Evolutionary conservation across 2,113 vertebrate genomes (phyloP), one percentile per base, ranked within the genome.

Genomic region (Periophthalmus modestus): DNA sequence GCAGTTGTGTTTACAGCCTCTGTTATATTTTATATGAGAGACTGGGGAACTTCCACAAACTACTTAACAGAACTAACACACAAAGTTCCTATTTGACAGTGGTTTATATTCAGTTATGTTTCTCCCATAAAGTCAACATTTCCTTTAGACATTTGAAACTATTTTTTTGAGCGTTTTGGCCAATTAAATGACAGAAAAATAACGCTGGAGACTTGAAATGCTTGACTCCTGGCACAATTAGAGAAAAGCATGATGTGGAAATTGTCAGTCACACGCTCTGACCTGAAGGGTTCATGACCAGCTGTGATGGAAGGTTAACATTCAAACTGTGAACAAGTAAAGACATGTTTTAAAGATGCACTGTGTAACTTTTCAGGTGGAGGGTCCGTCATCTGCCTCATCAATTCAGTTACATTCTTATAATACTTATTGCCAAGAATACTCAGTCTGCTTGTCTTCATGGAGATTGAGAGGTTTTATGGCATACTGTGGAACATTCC

Each of bases 161-260:
- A 23, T 47, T n/a, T 46, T 36, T 66, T 4, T 10, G 65, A 66
- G 34, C 23, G 21, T 63, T 66, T 39, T n/a, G 2, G 18, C 65
- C 19, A 73, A 48, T 34, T 65, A 57, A 5, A 69, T 7, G 34
- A 63, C 50, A 62, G 54, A 12, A 2, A 66, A 6, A n/a, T 14
- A 0, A 23, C 19, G 36, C 19, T 24, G 69, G 5, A 23, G 7
- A 46, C 61, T 12, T 15, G 54, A 77, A 1, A 36, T 39, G 36
- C 47, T 28, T 36, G 63, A 69, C 39, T 67, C 19, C 50, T 48
- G 36, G 65, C 39, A 65, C 65, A n/a, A 19, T 21, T 1, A 69
- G 23, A 66, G 61, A 72, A 33, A 54, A 19, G 67, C 19, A 3
- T 28, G 15, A 10, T 33, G 66, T 68, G 75, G 71, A 77, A 79